Percentiles rank a stretch among this genome's conserved stretches.
Conservation (phyloP, 2,888 invertebrate genomes). For the Leptinotarsa juncta region DNA sequence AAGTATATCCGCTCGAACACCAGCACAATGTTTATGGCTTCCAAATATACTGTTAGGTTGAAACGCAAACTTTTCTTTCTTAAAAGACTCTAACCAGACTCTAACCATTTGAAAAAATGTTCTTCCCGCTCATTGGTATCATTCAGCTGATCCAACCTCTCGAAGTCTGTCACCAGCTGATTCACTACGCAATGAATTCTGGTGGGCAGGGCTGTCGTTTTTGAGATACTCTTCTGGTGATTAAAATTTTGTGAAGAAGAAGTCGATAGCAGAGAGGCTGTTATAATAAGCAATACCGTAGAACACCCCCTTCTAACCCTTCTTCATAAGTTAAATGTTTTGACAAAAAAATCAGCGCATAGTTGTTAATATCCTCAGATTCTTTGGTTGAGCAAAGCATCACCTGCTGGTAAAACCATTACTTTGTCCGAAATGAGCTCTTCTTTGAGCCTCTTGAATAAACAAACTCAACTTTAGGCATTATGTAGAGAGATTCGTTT, state of each 20-base stretch:
- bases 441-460: too few relatives aligned
- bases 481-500: background rate
- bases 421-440: too few relatives aligned
- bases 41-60: too few relatives aligned
- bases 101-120: conserved; percentile 18
- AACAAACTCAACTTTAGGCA: too few relatives aligned
- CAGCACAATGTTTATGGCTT: too few relatives aligned
- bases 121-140: background rate
- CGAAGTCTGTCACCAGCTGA: conserved; percentile 24
- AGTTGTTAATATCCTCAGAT: conserved; percentile 19
- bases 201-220: too few relatives aligned
- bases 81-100: background rate
- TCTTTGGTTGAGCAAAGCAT: conserved; percentile 6
- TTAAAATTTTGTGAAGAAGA: background rate
- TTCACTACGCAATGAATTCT: background rate
- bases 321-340: conserved; percentile 1
- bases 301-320: background rate
- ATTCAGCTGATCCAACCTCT: conserved; percentile 33
- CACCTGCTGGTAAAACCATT: background rate
- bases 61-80: too few relatives aligned
- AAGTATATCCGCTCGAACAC: too few relatives aligned
- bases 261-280: background rate
- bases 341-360: conserved; percentile 19
- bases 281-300: background rate
- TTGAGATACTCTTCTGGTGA: background rate